These are phyloP conservation scores for Schizopygopsis malacanthus DNA, from an alignment of 2,797 vertebrate species.

Conservation along the genomic window DNA sequence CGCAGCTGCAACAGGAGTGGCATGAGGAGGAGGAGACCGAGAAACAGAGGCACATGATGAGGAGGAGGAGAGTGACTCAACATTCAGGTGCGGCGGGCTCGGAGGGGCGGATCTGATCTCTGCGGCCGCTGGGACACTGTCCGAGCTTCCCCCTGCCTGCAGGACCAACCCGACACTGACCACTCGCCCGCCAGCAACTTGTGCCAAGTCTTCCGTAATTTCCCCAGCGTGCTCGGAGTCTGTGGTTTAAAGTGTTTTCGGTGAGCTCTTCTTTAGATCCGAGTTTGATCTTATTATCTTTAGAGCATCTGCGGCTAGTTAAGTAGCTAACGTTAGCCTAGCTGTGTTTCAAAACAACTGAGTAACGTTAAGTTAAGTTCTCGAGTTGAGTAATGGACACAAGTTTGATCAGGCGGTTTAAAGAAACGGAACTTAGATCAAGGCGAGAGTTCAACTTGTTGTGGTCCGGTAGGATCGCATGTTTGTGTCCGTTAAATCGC, in stretches of 20 bases:
- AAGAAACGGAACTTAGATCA: background rate
- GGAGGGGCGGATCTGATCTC: conserved; percentile 41
- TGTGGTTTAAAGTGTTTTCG: background rate
- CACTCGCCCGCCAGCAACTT: background rate
- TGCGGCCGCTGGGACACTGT: conserved; percentile 52
- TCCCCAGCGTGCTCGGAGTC: background rate
- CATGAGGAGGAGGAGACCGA: conserved; percentile 42
- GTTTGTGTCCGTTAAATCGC: conserved; percentile 33
- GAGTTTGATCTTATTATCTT: conserved; percentile 30
- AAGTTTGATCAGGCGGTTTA: background rate
- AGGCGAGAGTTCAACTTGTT: background rate
- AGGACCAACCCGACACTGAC: background rate
- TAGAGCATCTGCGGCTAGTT: conserved; percentile 40
- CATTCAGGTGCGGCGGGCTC: conserved; percentile 76
- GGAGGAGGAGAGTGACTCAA: conserved; percentile 60
- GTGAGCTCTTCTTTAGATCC: conserved; percentile 33
- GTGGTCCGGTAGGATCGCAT: background rate
- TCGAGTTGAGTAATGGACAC: conserved; percentile 6
- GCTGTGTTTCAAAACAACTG: conserved; percentile 19
- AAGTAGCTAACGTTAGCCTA: conserved; percentile 39
- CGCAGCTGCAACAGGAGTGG: conserved; percentile 30
- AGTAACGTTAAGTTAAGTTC: background rate
- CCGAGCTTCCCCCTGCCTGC: conserved; percentile 44
- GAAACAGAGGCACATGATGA: conserved; percentile 43
- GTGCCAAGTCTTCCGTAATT: background rate